Evolutionary conservation across 2,888 invertebrate species (phyloP), one percentile per base, ranked within the genome.

Genomic region (Gymnoscelis rufifasciata): DNA sequence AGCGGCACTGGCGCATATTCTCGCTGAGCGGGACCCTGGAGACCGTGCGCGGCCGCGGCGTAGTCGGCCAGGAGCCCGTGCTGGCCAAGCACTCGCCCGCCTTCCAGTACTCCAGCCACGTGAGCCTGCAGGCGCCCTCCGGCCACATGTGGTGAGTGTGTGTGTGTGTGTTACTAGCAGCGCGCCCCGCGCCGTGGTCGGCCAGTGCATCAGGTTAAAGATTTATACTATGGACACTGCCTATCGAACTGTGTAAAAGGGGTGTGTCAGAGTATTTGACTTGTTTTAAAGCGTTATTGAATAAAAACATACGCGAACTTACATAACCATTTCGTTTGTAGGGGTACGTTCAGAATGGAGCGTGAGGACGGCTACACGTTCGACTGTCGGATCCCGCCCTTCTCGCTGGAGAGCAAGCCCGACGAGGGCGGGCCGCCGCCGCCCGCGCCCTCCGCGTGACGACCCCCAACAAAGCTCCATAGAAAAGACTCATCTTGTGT

Each of bases 1-100:
- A 99, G 87, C 90, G 99, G n/a, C 97, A 98, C 82, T 98, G 98
- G 98, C 91, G 98, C 61, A 98, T 99, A 74, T 98, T 98, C 82
- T 97, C 97, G 27, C 89, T 98, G 50, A 95, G 95, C 40, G 96
- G 96, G 42, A 97, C 98, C 8, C 84, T 98, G 66, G 98, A 98
- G 88, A 98, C 97, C 0, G 96, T 96, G 1, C 90, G 97, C 59
- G 98, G 98, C 0, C 90, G 98, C 66, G 98, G 97, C 30, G 98
- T 99, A 38, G 97, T 98, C n/a, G 98, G 98, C 0, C 97, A 98
- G 90, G 98, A 99, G 87, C 98, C 98, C 30, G 92, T 97, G 53
- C 89, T 99, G 47, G 96, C 97, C 33, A 92, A 93, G 51, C 90
- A 92, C 52, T 89, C 95, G 62, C 98, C 98, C 48, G 98, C 98